Evolutionary conservation across 2,888 invertebrate genomes (phyloP).

Genomic region (Dasypolia templi): DNA sequence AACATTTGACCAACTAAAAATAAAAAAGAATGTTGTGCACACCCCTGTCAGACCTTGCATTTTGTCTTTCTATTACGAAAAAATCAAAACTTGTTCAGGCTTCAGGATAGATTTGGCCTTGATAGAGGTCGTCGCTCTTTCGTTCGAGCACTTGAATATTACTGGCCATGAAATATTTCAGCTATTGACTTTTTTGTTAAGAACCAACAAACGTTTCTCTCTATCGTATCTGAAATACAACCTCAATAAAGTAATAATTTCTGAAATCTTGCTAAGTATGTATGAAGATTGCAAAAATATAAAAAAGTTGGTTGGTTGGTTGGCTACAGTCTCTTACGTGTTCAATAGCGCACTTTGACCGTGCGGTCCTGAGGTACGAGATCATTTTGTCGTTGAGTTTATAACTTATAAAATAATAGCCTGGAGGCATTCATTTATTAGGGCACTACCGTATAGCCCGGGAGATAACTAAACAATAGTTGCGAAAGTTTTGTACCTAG

Average conservation of each 20-base stretch:
- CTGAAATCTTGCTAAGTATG: constrained; percentile 6
- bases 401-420: no score
- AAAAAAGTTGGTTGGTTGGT: no score
- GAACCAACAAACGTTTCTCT: not conserved
- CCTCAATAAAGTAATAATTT: constrained; percentile 36
- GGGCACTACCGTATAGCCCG: no score
- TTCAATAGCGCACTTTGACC: no score
- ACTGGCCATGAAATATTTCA: constrained; percentile 33
- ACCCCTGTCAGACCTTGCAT: not conserved
- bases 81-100: not conserved
- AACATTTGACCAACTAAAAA: not conserved
- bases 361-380: no score
- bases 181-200: not conserved
- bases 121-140: constrained; percentile 18
- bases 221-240: not conserved
- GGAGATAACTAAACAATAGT: not conserved
- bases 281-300: not conserved
- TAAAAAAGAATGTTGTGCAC: not conserved
- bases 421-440: no score
- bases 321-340: no score
- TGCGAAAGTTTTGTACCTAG: no score
- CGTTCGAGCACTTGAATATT: not conserved
- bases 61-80: constrained; percentile 1
- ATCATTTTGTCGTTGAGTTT: no score
- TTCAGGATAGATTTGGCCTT: constrained; percentile 12